Base-by-base conservation (phyloP, 2,888 invertebrate species). In the Mesorhabditis belari region DNA sequence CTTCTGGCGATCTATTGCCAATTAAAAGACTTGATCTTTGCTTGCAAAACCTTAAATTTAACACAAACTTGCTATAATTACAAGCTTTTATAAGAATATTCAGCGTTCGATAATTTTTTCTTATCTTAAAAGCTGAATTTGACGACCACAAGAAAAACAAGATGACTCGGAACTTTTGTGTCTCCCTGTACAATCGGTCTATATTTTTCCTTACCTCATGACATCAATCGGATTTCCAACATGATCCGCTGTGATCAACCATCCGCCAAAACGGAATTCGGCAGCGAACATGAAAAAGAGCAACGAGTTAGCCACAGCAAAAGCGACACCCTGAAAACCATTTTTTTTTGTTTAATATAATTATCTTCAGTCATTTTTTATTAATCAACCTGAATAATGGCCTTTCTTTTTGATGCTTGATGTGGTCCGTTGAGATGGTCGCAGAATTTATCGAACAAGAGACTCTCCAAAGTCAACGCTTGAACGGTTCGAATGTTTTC, bases 401-500 rank as follows among this genome's bases (percentile, higher is more conserved):
- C 71, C 51, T 71, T 69, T 2, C 57, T 58, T 1, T 57, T 61
- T 26, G 61, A 66, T 5, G 69, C 65, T 17, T 49, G 28, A 52
- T 71, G 70, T 3, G 76, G 74, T 4, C 63, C 58, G 21, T 75
- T 71, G 21, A 76, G 57, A 56, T 67, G 58, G 6, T 71, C 60
- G 51, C 66, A 64, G 60, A 76, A 76, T 9, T 66, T 75, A 4
- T 77, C 70, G 55, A 78, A 77, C 61, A 83, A 81, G 19, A 69
- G 68, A 9, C 65, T 62, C 62, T 84, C 83, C 50, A 81, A 76
- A 4, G 81, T 81, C 44, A 84, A 66, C 5, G 83, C 76, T n/a
- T 82, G 82, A 4, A 84, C 82, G 1, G 83, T 83, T 55, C 82
- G 67, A 5, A 84, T 81, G 58, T 83, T 83, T 65, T 82, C 82